Evolutionary conservation across 2,113 vertebrate genomes (phyloP).

Genomic region (Leptosomus discolor): DNA sequence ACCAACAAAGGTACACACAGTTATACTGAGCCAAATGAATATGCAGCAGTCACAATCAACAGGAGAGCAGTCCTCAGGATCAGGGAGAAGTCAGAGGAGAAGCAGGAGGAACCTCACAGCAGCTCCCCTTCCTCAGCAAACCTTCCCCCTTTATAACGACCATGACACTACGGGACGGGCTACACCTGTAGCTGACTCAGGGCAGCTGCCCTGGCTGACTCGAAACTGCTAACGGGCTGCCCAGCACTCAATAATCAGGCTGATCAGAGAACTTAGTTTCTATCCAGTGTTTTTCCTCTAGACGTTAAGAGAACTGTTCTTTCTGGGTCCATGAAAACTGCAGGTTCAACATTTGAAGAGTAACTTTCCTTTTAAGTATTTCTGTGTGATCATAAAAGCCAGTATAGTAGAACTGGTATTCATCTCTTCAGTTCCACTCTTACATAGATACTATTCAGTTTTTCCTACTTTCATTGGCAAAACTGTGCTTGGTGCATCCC

Average conservation of each 20-base stretch:
- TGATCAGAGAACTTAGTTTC: background rate
- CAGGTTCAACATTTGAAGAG: background rate
- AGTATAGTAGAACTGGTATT: conserved; percentile 15
- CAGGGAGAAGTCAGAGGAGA: no score
- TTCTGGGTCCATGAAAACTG: background rate
- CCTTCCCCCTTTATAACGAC: no score
- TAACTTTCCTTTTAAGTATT: background rate
- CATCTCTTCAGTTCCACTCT: background rate
- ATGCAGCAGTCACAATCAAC: no score
- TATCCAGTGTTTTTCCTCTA: background rate
- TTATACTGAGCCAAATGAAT: no score
- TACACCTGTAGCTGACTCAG: no score
- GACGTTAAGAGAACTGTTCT: background rate
- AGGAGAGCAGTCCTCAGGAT: no score
- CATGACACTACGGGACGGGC: no score
- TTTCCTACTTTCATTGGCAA: background rate
- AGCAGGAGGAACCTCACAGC: no score
- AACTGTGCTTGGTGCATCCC: background rate
- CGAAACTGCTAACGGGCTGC: no score
- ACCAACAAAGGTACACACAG: no score
- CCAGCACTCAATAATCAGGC: background rate
- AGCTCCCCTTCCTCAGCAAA: no score
- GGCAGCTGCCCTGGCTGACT: no score
- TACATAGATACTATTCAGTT: background rate
- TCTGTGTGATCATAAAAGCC: background rate